Evolutionary conservation across 2,113 vertebrate species (phyloP), one percentile per base, ranked within the genome.

Genomic region (Tyrannus savana): DNA sequence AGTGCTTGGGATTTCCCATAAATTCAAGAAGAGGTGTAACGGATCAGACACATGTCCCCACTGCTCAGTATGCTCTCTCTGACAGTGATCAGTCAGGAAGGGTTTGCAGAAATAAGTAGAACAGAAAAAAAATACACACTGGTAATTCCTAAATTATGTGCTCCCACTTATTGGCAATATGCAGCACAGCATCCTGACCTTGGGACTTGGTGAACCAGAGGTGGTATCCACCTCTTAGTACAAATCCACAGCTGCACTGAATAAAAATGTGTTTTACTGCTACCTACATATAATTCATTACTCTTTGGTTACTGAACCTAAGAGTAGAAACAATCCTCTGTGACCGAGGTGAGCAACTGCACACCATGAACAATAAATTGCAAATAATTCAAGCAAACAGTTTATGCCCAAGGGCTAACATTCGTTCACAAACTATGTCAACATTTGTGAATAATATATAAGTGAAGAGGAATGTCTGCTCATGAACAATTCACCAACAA

Each of bases 331-430:
- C 42, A 35, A 47, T 50, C 60, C 16, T 68, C 64, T 30, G 8
- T 83, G 80, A 90, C 86, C 86, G 39, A 85, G 53, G 47, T 83
- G 68, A 89, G 82, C 87, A 89, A 55, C 47, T 25, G 63, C 71
- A 85, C 7, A 18, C 39, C 42, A 47, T 6, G 42, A 88, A 77
- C 74, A 92, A 84, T 50, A 84, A 74, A 84, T 28, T 37, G 39
- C 68, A 92, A 84, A 81, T 88, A 88, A 94, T 84, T 71, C 79
- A 95, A 86, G 86, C 76, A 74, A 88, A 87, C 22, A 91, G 47
- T 72, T 94, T 64, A 60, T 94, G 52, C 69, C 89, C 44, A 64
- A 52, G 42, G 81, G 73, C 81, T 93, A 87, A 66, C 18, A 49
- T 73, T 82, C 69, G 44, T 76, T 89, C 87, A 58, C 53, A 89